These are phyloP conservation scores for Labeo catla DNA, from an alignment of 2,113 vertebrate species.

Conservation along the genomic window DNA sequence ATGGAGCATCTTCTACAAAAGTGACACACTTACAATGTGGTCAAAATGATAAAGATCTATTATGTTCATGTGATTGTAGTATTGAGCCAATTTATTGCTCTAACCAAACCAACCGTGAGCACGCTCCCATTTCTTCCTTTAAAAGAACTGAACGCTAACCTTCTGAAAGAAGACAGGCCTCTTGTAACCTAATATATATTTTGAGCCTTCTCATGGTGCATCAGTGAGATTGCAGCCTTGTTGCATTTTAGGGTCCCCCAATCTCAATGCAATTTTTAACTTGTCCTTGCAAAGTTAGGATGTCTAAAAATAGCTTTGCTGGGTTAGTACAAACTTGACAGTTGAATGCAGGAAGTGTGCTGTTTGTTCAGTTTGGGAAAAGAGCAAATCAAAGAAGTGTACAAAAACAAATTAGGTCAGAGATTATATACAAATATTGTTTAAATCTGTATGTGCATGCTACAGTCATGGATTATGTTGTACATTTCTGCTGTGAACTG, in stretches of 20 bases:
- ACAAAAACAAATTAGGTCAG: conserved; percentile 29
- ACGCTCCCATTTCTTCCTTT: neutral
- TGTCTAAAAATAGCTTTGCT: conserved; percentile 29
- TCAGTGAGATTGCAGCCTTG: neutral
- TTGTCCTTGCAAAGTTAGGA: conserved; percentile 13
- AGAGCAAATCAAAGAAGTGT: neutral
- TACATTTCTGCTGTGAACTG: conserved; percentile 24
- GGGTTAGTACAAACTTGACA: conserved; percentile 15
- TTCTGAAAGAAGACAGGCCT: neutral
- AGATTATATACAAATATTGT: conserved; percentile 38
- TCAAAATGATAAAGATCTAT: neutral
- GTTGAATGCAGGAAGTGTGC: conserved; percentile 18
- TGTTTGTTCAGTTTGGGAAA: conserved; percentile 2
- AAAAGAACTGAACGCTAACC: neutral
- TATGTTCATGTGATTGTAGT: neutral
- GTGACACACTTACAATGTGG: conserved; percentile 59
- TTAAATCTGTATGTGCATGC: conserved; percentile 39
- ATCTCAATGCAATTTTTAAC: neutral
- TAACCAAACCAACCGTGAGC: conserved; percentile 20
- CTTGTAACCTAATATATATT: conserved; percentile 1
- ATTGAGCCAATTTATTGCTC: conserved; percentile 20
- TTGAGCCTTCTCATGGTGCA: neutral
- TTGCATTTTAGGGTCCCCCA: neutral
- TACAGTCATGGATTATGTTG: conserved; percentile 26
- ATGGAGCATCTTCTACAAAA: conserved; percentile 88